A percentile compares a stretch with the other conserved stretches of the same genome.
Evolutionary conservation across 2,113 vertebrate genomes (phyloP).

Genomic region (Micronycteris hirsuta): DNA sequence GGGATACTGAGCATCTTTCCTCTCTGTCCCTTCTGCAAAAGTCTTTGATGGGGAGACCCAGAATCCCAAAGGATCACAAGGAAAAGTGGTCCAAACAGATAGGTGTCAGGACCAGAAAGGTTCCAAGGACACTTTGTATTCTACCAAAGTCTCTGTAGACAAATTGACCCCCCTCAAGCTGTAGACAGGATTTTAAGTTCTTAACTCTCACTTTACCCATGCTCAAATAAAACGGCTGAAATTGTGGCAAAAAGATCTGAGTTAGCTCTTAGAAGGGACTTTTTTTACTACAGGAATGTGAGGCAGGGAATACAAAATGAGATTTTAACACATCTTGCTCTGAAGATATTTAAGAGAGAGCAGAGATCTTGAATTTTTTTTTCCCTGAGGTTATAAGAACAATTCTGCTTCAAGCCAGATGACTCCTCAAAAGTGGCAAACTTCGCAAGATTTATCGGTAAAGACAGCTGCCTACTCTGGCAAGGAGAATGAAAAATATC

Average conservation of each 20-base stretch:
- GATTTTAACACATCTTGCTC: not conserved
- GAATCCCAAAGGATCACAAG: not conserved
- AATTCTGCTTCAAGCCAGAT: conserved; percentile 52
- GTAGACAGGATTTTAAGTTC: not conserved
- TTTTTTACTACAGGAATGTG: not conserved
- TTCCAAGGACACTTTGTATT: not conserved
- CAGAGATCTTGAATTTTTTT: not conserved
- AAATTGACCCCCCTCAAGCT: not conserved
- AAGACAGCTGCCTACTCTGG: conserved; percentile 62
- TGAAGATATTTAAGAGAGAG: conserved; percentile 11
- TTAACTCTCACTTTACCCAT: not conserved
- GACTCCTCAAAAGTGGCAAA: conserved; percentile 53
- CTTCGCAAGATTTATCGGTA: conserved; percentile 54
- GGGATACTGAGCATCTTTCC: not conserved
- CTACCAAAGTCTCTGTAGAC: not conserved
- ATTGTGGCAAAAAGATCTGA: not conserved
- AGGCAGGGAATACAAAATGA: not conserved
- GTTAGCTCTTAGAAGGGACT: not conserved
- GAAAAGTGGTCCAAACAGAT: not conserved
- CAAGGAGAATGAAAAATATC: conserved; percentile 53
- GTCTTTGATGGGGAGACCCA: not conserved
- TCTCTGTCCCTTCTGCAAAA: not conserved
- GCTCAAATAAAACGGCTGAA: not conserved
- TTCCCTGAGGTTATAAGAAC: conserved; percentile 21
- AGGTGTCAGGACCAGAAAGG: not conserved